Base-by-base conservation (phyloP, 2,888 invertebrate genomes). In the Chymomyza caudatula region DNA sequence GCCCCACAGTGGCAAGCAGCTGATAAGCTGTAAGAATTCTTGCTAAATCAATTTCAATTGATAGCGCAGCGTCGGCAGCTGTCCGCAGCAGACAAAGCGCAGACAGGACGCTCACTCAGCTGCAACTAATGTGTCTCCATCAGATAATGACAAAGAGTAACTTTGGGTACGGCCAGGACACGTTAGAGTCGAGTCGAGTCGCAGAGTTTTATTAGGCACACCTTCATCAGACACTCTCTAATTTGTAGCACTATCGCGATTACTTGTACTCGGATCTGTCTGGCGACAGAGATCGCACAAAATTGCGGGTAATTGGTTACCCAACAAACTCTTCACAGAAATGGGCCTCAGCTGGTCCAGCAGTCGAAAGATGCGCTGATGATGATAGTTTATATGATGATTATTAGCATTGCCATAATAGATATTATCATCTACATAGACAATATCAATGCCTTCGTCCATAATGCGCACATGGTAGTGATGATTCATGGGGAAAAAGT, bases 61-160 rank as follows among this genome's bases (percentile, higher is more conserved):
- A 37, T 37, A 37, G 29, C 29, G 29, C 11, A 8, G 11, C 29
- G 11, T 37, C 29, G 11, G 29, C 29, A 11, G 29, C 29, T 29
- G 29, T 11, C 6, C 29, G 11, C 0, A 11, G 29, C 29, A 37
- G 29, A 37, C 29, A 37, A 37, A 37, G 29, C 29, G 29, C 64
- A 57, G 49, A 58, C 59, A 67, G 73, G 61, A 67, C 42, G 71
- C 20, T 19, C 78, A 83, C 59, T 75, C 84, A 74, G 71, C 75
- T 76, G 85, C 70, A 62, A 80, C 73, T 85, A 85, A 85, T 83
- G 69, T 74, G 85, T 85, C 85, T 77, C 80, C 74, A 85, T 85
- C 84, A 83, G 85, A 85, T 85, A 76, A 72, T 23, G n/a, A 37
- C 4, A 49, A 44, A 47, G 19, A 22, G 17, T 13, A 3, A 47